Evolutionary conservation across 1,140 invertebrate genomes (phyloP).

Genomic region (Hesperophylax magnus): DNA sequence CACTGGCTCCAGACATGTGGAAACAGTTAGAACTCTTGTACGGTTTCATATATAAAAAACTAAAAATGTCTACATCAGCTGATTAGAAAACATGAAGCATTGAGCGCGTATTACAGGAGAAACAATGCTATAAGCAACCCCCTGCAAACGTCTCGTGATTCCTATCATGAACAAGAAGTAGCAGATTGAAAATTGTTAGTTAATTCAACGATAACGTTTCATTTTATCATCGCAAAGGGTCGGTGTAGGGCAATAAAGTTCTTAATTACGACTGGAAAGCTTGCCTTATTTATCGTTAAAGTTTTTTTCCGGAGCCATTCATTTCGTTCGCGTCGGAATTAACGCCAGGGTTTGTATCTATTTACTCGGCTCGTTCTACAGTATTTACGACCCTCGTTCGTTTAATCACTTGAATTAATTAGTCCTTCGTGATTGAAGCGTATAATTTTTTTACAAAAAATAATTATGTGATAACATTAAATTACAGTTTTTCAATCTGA

Average conservation of each 20-base stretch:
- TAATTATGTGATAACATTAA: no score
- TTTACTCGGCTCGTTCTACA: slow-evolving; percentile 1
- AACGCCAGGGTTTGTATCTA: slow-evolving; percentile 35
- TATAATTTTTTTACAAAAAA: background rate
- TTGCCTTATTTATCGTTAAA: slow-evolving; percentile 52
- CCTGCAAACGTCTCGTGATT: slow-evolving; percentile 5
- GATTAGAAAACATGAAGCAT: no score
- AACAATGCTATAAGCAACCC: background rate
- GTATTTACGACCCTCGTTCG: slow-evolving; percentile 21
- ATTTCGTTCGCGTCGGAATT: slow-evolving; percentile 36
- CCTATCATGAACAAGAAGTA: slow-evolving; percentile 5
- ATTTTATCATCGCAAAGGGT: slow-evolving; percentile 46
- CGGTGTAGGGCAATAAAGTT: slow-evolving; percentile 48
- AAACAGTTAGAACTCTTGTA: no score
- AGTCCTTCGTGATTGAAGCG: slow-evolving; percentile 25
- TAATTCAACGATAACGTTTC: slow-evolving; percentile 51
- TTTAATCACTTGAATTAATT: slow-evolving; percentile 38
- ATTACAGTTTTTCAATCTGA: no score
- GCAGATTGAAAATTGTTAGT: slow-evolving; percentile 51
- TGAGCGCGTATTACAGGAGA: no score
- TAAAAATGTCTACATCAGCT: no score
- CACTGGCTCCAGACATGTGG: no score
- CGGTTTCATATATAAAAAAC: no score
- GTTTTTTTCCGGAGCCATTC: slow-evolving; percentile 41
- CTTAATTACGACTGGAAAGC: slow-evolving; percentile 54